Evolutionary conservation across 2,888 invertebrate genomes (phyloP).

Genomic region (Coenonympha arcania): DNA sequence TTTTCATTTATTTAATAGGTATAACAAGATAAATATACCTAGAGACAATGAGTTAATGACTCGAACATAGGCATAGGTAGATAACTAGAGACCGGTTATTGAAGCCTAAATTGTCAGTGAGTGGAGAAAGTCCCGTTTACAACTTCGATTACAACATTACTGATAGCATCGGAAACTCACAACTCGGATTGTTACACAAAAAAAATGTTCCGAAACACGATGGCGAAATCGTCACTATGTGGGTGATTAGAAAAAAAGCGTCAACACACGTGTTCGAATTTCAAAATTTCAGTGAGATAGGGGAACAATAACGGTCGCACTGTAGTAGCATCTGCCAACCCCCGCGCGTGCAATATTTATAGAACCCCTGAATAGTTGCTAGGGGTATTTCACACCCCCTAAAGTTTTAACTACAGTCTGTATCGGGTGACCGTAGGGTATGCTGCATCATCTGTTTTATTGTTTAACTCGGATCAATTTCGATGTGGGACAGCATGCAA

Average conservation of each 20-base stretch:
- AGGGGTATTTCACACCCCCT: neutral
- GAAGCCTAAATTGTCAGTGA: no score
- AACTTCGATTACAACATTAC: neutral
- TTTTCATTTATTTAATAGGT: no score
- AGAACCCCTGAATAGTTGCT: conserved; percentile 30
- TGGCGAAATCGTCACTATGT: conserved; percentile 32
- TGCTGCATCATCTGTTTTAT: conserved; percentile 43
- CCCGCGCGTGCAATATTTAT: conserved; percentile 42
- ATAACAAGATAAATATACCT: no score
- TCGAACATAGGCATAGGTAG: no score
- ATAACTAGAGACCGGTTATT: no score
- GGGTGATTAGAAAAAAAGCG: conserved; percentile 43
- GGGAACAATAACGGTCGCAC: conserved; percentile 64
- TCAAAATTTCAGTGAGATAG: conserved; percentile 59
- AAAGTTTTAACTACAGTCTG: conserved; percentile 19
- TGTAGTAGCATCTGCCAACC: conserved; percentile 54
- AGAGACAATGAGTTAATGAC: no score
- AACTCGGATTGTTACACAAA: neutral
- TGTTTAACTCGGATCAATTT: conserved; percentile 33
- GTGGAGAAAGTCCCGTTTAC: no score
- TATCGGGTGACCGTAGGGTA: conserved; percentile 36
- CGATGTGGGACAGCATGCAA: conserved; percentile 34
- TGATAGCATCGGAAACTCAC: neutral
- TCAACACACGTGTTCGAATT: conserved; percentile 69
- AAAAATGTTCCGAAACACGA: conserved; percentile 18